These are phyloP conservation scores for Phasia obesa DNA, from an alignment of 2,888 invertebrate genomes.

Conservation along the genomic window DNA sequence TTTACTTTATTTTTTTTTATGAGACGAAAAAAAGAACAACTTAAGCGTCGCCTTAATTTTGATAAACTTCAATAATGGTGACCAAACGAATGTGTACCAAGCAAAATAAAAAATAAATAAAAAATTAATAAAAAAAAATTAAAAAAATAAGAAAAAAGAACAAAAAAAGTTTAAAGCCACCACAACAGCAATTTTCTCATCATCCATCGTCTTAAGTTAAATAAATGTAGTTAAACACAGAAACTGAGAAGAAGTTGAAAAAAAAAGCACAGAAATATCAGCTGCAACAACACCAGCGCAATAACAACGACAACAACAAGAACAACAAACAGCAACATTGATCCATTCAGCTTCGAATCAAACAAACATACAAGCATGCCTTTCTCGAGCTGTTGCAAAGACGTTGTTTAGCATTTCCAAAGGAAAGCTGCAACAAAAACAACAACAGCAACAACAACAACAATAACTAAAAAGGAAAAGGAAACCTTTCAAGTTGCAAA, in stretches of 20 bases:
- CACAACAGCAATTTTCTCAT: conserved; percentile 61
- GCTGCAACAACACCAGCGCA: conserved; percentile 54
- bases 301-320: conserved; percentile 21
- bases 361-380: conserved; percentile 45
- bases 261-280: conserved; percentile 22
- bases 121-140: conserved; percentile 28
- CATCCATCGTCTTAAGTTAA: conserved; percentile 50
- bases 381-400: conserved; percentile 36
- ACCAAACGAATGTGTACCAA: conserved; percentile 49
- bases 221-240: conserved; percentile 35
- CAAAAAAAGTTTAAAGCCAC: too few species aligned
- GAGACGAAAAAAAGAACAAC: conserved; percentile 27
- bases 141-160: conserved; percentile 18
- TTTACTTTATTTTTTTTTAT: not conserved
- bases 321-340: conserved; percentile 25
- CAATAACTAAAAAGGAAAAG: conserved; percentile 31
- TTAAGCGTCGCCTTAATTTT: conserved; percentile 65
- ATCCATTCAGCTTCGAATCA: conserved; percentile 55
- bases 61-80: conserved; percentile 65
- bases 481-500: conserved; percentile 59
- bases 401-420: conserved; percentile 9
- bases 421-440: conserved; percentile 56
- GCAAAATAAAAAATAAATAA: conserved; percentile 37
- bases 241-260: conserved; percentile 2
- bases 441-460: conserved; percentile 30